Evolutionary conservation across 53 echinoderm and acorn worm genomes (phyloP), one percentile per base, ranked within the genome.

Genomic region (Echinarachnius parma): DNA sequence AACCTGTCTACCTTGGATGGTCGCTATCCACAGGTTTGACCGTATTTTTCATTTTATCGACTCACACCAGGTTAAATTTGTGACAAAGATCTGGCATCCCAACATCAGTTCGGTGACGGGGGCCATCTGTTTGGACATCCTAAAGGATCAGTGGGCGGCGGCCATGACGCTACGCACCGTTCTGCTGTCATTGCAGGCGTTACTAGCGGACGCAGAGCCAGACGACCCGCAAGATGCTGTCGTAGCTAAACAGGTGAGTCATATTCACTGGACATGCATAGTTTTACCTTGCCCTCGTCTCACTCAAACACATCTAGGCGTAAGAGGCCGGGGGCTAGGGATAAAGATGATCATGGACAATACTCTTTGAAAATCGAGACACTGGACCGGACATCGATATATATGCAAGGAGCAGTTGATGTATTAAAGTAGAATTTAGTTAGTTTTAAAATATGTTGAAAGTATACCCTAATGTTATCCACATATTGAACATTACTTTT

Each of bases 201-300:
- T 96, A 61, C 66, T 96, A 59, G 82, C 91, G 31, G 66, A 82
- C 47, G 82, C 96, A 28, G 96, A 96, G 48, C 96, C 96, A 21
- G 96, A 96, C 66, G 91, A 96, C 60, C 96, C 96, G 19, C 96
- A 96, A 61, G 96, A 96, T 80, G 96, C 96, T 4, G 96, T 96
- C 15, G 96, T 96, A 29, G 96, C 96, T 2, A 82, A 91, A 80
- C 96, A 91, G 91, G 96, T 96, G 32, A 28, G 77, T 53, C 28
- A 4, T 31, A 4, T 9, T 5, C 13, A 13, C 42, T 9, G 42
- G 42, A 7, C 7, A 39, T 39, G 7, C 21, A 23, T 45, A 28
- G 13, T 28, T 18, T 9, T 14, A 1, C 9, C 46, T 16, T 42
- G 25, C 9, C 11, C 2, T 46, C 11, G 5, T 14, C 25, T 5